Evolutionary conservation across 2,888 invertebrate species (phyloP), one percentile per base, ranked within the genome.

Genomic region (Schizotus pectinicornis): DNA sequence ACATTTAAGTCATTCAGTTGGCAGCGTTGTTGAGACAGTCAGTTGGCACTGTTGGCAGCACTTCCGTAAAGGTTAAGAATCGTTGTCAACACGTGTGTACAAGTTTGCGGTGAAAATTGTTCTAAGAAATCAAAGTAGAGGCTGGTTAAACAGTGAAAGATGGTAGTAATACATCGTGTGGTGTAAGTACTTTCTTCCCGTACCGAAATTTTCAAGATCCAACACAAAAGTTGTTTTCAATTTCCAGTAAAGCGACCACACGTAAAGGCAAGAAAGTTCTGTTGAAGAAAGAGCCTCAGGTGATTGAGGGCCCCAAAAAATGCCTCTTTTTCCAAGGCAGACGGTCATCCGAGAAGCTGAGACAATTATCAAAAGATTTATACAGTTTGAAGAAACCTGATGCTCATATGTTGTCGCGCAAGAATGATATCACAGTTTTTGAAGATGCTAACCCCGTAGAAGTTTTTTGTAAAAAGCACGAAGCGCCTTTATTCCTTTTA

Each of bases 371-470:
- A 74, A 95, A 93, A 80, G 96, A 98, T 80, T 79, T 98, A 79
- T 90, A 91, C 72, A 83, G 89, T 71, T 78, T 97, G 30, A 96
- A 94, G 76, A 95, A 95, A 73, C 95, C 95, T 6, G 85, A 94
- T 71, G 89, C 89, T 0, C 86, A 87, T 6, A 87, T 89, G 67
- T 79, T 94, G 35, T 85, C 83, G 13, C 85, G 90, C 58, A 95
- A 93, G 76, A 94, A 98, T 82, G 93, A 94, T 64, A 86, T 95
- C 60, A 86, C 93, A 11, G 94, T 98, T 0, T 98, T 99, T 80
- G 98, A 98, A 81, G 92, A 98, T 81, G 83, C 88, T 0, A 87
- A 90, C 0, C 88, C 91, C 2, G 81, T 98, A 63, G 93, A 94
- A 80, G 84, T 83, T 73, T 84, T 86, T 68, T 87, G 90, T 36